Evolutionary conservation across 2,888 invertebrate genomes (phyloP), one percentile per base, ranked within the genome.

Genomic region (Trachelus tabidus): DNA sequence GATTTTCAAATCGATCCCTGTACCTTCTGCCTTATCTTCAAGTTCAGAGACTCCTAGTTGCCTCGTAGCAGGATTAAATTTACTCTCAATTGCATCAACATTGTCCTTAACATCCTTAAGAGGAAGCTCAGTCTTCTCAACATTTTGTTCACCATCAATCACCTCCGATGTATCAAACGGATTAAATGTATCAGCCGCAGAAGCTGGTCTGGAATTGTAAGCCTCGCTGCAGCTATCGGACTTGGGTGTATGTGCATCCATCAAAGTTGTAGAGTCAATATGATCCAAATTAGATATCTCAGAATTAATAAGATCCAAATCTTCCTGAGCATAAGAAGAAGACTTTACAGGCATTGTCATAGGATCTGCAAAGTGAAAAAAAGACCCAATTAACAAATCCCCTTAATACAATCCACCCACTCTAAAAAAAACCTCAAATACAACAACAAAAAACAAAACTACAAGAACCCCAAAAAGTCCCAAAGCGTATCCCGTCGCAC

Each of bases 261-360:
- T 30, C 23, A 34, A 34, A 30, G 11, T 30, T 34, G 74, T 4
- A 30, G 34, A 34, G 35, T 35, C 74, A 34, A 30, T 37, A 35
- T 74, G n/a, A 80, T 87, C 85, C 73, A 88, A 81, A 76, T 85
- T 87, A 37, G 85, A 77, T 79, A 89, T 85, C 75, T 89, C 86
- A 0, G 88, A 86, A 83, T 88, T 87, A 34, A 88, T 89, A 40
- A 89, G 79, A 82, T 90, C 89, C 78, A 89, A 81, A 82, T 90
- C 89, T 73, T 89, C 88, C 80, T 90, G 89, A 6, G 88, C 86
- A 76, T 90, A 90, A 35, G 88, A 86, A 6, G 81, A 78, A 35
- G 86, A 84, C 79, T 89, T 89, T 68, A 88, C 86, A 33, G 87
- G 87, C 85, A 89, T 87, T 75, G 86, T 87, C 23, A 87, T 83